Conservation (phyloP, 2,113 vertebrate genomes). For the Pachypanchax playfairii region DNA sequence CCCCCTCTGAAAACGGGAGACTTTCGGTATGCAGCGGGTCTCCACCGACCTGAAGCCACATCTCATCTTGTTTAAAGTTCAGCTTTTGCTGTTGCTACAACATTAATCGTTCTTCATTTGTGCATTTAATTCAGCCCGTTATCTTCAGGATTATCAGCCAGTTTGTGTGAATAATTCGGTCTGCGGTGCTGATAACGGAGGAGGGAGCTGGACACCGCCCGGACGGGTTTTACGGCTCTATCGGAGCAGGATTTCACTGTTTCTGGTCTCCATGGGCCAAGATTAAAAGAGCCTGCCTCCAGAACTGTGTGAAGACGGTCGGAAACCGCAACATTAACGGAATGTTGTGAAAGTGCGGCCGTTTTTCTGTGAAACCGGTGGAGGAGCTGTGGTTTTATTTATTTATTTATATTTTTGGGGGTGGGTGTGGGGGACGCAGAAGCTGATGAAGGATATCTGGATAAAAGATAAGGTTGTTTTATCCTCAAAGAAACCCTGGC, state of each 20-base stretch:
- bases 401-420: too few species aligned
- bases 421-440: not conserved
- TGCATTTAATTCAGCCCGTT: not conserved
- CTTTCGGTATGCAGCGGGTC: constrained; percentile 10
- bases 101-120: not conserved
- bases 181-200: not conserved
- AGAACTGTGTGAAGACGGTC: not conserved
- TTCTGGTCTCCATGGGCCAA: not conserved
- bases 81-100: not conserved
- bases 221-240: constrained; percentile 6
- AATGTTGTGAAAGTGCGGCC: too few species aligned
- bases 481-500: constrained; percentile 26
- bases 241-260: constrained; percentile 12
- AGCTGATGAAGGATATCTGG: not conserved
- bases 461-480: constrained; percentile 5
- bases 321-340: constrained; percentile 4
- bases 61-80: constrained; percentile 5
- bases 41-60: not conserved
- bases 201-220: constrained; percentile 55
- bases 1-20: constrained; percentile 15
- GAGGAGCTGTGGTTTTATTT: constrained; percentile 8
- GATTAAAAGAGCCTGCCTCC: not conserved
- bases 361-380: too few species aligned
- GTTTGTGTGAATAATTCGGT: not conserved
- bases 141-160: constrained; percentile 14